Base-by-base conservation (phyloP, 2,797 vertebrate genomes). In the Cuniculus paca region DNA sequence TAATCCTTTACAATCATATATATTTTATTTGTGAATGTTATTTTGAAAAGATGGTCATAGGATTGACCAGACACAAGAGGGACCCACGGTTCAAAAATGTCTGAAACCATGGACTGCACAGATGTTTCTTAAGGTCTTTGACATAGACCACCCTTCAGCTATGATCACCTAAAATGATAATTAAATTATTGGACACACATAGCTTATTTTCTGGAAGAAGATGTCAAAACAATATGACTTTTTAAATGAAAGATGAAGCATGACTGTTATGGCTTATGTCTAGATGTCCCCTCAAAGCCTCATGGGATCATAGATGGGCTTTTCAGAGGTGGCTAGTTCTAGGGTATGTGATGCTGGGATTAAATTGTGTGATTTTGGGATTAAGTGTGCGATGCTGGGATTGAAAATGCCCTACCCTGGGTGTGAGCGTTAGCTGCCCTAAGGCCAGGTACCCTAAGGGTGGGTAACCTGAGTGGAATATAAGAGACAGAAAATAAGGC, bases 11-110 rank as follows among this genome's bases (percentile, higher is more conserved):
- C 77, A 48, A 50, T n/a, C 20, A 28, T 58, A 74, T 52, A 19
- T 54, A 85, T 83, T 83, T 94, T 52, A 94, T 65, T 94, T 78
- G 65, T 50, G 16, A 65, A 75, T 56, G 87, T 86, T 92, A 61
- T 63, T 92, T 68, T 72, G 24, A 65, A 95, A 86, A 85, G 13
- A 39, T 61, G 22, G 48, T 2, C 28, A 39, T 36, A 42, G 19
- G 6, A 85, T 78, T 65, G 26, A 54, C 6, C 26, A 90, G 52
- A 54, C 12, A 52, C 28, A 85, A 74, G 58, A 65, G 17, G 5
- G 11, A 1, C 20, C 20, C 19, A 39, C 22, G 45, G 84, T 89
- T 88, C 1, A 75, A 61, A 95, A 82, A 63, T 36, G 2, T 56
- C 34, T 42, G 8, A 28, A 72, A n/a, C 10, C 12, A 88, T 88